These are phyloP conservation scores for Nesidiocoris tenuis DNA, from an alignment of 2,888 invertebrate species.

Conservation along the genomic window DNA sequence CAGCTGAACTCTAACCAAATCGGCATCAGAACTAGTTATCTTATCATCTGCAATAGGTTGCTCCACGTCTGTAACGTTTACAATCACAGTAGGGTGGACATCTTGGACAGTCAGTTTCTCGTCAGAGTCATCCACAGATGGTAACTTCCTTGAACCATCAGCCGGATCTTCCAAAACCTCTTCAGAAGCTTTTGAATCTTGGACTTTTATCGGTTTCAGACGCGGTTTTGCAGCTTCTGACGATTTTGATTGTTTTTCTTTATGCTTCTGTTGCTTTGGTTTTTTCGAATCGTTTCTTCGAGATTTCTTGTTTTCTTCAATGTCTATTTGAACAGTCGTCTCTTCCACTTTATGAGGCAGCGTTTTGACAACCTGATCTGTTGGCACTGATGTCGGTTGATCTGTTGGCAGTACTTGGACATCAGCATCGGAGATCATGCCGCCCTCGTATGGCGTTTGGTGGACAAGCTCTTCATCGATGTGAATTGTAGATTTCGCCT, in stretches of 20 bases:
- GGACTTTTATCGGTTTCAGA: no score
- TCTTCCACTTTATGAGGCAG: not conserved
- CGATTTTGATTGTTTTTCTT: not conserved
- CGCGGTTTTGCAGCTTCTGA: no score
- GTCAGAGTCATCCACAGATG: no score
- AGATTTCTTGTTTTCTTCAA: not conserved
- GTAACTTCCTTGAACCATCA: not conserved
- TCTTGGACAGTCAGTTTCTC: not conserved
- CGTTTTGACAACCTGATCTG: not conserved
- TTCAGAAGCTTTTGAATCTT: not conserved
- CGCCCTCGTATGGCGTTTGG: not conserved
- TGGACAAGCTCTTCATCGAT: not conserved
- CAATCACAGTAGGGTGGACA: not conserved
- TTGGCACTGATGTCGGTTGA: no score
- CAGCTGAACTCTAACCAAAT: not conserved
- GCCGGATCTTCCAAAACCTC: not conserved
- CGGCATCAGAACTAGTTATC: not conserved
- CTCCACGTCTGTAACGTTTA: not conserved
- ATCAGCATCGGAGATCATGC: not conserved
- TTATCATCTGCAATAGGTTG: not conserved
- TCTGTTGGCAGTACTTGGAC: not conserved
- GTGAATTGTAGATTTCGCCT: no score
- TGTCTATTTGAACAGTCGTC: not conserved
- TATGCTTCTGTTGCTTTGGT: not conserved
- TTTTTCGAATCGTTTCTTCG: not conserved